Evolutionary conservation across 2,888 invertebrate species (phyloP), one percentile per base, ranked within the genome.

Genomic region (Timema podura): DNA sequence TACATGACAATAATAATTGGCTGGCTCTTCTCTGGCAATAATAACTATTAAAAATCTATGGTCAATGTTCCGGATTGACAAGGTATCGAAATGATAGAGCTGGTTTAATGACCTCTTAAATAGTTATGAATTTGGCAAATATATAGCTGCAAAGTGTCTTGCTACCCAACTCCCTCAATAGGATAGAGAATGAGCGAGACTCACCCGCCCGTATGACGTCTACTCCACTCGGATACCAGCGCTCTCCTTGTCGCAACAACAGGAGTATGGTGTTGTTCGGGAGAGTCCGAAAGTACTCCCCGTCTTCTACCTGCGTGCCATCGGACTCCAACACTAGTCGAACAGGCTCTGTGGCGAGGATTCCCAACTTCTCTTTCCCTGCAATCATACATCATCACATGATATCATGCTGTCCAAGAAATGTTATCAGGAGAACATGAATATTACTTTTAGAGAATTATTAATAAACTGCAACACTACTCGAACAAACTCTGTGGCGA

Each of bases 291-390:
- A 96, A 96, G 85, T 96, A 96, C 80, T 95, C 95, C 77, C 95
- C 94, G 89, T 96, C 96, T 81, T 96, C 96, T 67, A 96, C 93
- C 85, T 96, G 95, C 75, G 96, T 96, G 78, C 97, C 97, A 89
- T 96, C 97, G 79, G 91, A 90, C 85, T 96, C 96, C 76, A 96
- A 85, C 80, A 96, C 96, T 82, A 96, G 87, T 79, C 93, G 89
- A 80, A 95, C 93, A 79, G 90, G 91, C 86, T 95, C 95, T 82
- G 89, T 88, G 81, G 90, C 88, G 79, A 91, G 90, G 82, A 95
- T 91, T 78, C 92, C 91, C 80, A 95, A 86, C 85, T 95, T 95
- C 85, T 95, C 95, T 81, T 94, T 92, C 76, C 94, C 95, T 91
- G 79, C 72, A 76, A n/a, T 15, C 16, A 11, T 46, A 64, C 45